Evolutionary conservation across 2,797 vertebrate species (phyloP), one percentile per base, ranked within the genome.

Genomic region (Rhinophrynus dorsalis): DNA sequence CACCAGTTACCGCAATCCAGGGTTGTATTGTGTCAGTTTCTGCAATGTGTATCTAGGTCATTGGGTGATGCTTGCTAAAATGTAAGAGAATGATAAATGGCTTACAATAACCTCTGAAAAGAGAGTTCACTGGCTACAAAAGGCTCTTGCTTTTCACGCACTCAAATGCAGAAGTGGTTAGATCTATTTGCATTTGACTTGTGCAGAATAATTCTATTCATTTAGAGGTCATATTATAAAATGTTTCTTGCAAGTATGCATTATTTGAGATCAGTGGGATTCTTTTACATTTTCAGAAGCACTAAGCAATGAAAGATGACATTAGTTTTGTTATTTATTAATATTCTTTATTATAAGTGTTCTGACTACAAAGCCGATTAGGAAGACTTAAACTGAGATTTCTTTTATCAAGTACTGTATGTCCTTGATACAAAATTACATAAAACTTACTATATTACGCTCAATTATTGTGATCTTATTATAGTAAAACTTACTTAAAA

Each of bases 31-130:
- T 98, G 96, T 68, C 95, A 98, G 82, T 98, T 96, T 52, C 82
- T 98, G 79, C 88, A 96, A 66, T 98, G 95, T 30, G 93, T 95
- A 18, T 97, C 95, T 0, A 91, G 95, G 18, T 97, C 95, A 0
- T 98, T 95, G 0, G 96, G 96, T 9, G 96, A 98, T 79, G 97
- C 96, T 0, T 98, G 74, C 96, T 96, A 5, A 88, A 94, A 4
- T 87, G 98, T 76, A 98, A 97, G 83, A 89, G 96, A 38, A 92
- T 95, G 12, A 96, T 96, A 98, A 98, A 65, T 96, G 98, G 81
- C 98, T 98, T 77, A 94, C 90, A 3, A 80, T 96, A 79, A 94
- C 94, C 1, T 90, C 90, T 0, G 95, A 98, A 45, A 95, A 98
- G 83, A 84, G 96, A 33, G 92, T 94, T 1, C 92, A 94, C 40